Evolutionary conservation across 2,888 invertebrate genomes (phyloP), one percentile per base, ranked within the genome.

Genomic region (Eupithecia insigniata): DNA sequence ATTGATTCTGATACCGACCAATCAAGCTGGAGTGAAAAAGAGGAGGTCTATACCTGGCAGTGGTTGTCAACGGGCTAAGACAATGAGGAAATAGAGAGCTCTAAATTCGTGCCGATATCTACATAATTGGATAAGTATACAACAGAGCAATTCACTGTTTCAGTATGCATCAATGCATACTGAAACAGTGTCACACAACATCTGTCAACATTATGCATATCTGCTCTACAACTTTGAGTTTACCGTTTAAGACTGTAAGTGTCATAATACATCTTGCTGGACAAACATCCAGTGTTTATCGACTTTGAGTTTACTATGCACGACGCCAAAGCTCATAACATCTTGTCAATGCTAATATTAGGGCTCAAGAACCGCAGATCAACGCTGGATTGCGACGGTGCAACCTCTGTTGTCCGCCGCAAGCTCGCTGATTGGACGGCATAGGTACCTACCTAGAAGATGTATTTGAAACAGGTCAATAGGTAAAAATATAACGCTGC

Each of bases 351-450:
- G 30, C 2, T 30, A 30, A 60, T 28, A 18, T 22, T 55, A 66
- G 26, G 22, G 4, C 32, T 34, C 55, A 43, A 34, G 3, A 55
- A 67, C 75, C 69, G 22, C 72, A 71, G 72, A 67, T 74, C 76
- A 71, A 69, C 68, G 64, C 10, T 22, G 46, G 46, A 60, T 71
- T 43, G 67, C 43, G 66, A 70, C 67, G 34, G 43, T 39, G 28
- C 55, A 68, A 64, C 66, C 66, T 55, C 62, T 12, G 51, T n/a
- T 51, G 22, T 26, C 22, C 36, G 32, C 66, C 69, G 43, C 72
- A 69, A 26, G 32, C 58, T 22, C 66, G 22, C 51, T 72, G 72
- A 72, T 72, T 72, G 69, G 51, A 43, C 36, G 34, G n/a, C n/a
- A n/a, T n/a, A 22, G 51, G 43, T 22, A 69, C 72, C 30, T 39